These are phyloP conservation scores for Cataglyphis cursor DNA, from an alignment of 2,888 invertebrate species.

Conservation along the genomic window DNA sequence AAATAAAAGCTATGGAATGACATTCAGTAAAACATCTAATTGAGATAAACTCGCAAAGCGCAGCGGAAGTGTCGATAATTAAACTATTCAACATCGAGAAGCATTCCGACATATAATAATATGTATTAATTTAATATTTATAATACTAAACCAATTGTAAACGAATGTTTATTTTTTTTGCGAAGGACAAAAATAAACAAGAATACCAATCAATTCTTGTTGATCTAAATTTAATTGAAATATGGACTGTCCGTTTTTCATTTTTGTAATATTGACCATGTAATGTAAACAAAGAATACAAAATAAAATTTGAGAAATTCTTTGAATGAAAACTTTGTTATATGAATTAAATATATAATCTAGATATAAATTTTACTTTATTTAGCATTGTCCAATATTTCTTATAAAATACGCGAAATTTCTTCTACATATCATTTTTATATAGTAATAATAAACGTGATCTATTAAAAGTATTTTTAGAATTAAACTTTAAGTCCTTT, in stretches of 20 bases:
- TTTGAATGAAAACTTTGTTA: not conserved
- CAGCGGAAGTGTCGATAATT: not conserved
- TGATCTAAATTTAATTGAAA: not conserved
- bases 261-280: not conserved
- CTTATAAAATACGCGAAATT: not conserved
- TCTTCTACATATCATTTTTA: not conserved
- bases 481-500: not conserved
- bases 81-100: not conserved
- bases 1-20: not conserved
- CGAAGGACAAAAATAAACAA: not conserved
- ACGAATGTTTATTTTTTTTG: conserved; percentile 1
- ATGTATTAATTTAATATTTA: not conserved
- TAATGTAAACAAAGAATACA: not conserved
- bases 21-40: not conserved
- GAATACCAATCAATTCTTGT: conserved; percentile 19
- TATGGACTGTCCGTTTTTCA: not conserved
- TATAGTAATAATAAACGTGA: not conserved
- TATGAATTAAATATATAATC: not conserved
- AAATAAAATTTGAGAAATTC: conserved; percentile 14
- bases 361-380: not conserved
- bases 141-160: not conserved
- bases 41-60: conserved; percentile 7
- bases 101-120: not conserved
- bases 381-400: not conserved
- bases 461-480: not conserved